These are phyloP conservation scores for Oscheius sp. DNA, from an alignment of 2,888 invertebrate species.

Conservation along the genomic window DNA sequence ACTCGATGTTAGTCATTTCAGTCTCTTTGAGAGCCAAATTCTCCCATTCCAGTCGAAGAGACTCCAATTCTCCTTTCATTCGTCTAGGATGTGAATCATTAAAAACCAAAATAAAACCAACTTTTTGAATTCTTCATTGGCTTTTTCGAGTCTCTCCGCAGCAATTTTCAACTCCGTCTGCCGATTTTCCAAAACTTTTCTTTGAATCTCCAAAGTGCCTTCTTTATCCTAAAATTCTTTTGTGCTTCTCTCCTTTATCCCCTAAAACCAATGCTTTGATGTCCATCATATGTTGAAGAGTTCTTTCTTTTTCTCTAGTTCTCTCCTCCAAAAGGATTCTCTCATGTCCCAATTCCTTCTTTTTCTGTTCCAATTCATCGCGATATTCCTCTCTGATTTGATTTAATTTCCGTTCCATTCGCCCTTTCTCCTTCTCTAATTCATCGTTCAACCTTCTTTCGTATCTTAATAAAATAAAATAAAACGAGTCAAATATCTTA, in stretches of 20 bases:
- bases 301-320: constrained; percentile 23
- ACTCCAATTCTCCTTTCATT: constrained; percentile 27
- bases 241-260: too few species aligned
- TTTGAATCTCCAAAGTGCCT: background rate
- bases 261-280: constrained; percentile 21
- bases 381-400: constrained; percentile 23
- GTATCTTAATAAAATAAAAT: constrained; percentile 12
- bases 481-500: background rate
- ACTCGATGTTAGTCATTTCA: constrained; percentile 10
- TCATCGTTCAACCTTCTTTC: constrained; percentile 13
- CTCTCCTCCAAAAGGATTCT: constrained; percentile 2
- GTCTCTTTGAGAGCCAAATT: constrained; percentile 15
- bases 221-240: constrained; percentile 23
- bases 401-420: constrained; percentile 3
- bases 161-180: constrained; percentile 13
- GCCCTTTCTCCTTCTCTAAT: constrained; percentile 14
- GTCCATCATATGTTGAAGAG: constrained; percentile 22
- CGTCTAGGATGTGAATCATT: constrained; percentile 4
- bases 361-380: constrained; percentile 23
- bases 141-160: constrained; percentile 25
- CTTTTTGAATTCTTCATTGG: constrained; percentile 24
- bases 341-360: constrained; percentile 8
- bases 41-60: constrained; percentile 26
- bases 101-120: background rate
- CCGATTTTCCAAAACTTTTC: constrained; percentile 29